Evolutionary conservation across 2,113 vertebrate species (phyloP).

Genomic region (Megaptera novaeangliae): DNA sequence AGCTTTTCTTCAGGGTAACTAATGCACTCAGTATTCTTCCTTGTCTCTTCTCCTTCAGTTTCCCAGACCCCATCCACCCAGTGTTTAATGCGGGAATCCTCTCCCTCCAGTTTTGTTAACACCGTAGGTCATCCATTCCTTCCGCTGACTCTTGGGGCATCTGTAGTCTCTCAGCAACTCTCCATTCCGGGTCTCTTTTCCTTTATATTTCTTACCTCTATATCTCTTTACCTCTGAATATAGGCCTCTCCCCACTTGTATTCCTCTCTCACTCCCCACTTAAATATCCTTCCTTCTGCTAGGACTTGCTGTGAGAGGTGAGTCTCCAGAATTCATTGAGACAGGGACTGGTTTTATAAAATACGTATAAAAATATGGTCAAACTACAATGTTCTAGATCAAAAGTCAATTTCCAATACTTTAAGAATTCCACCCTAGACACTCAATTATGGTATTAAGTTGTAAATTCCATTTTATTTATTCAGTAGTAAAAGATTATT

Average conservation of each 20-base stretch:
- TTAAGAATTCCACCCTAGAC: background rate
- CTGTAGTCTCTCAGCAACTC: background rate
- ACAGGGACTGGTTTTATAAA: background rate
- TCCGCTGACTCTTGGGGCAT: background rate
- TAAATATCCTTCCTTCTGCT: background rate
- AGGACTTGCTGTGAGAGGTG: background rate
- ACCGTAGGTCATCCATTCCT: background rate
- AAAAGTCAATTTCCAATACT: background rate
- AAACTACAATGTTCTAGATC: background rate
- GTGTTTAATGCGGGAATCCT: background rate
- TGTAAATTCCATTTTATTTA: background rate
- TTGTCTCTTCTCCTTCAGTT: background rate
- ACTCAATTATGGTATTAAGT: background rate
- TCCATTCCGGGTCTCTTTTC: background rate
- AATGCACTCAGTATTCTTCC: rapidly evolving
- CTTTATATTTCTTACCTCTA: background rate
- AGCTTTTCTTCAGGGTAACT: background rate
- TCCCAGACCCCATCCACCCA: background rate
- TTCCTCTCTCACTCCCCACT: background rate
- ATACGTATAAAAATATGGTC: background rate
- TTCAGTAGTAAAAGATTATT: background rate
- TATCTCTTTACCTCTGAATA: background rate
- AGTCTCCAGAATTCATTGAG: background rate
- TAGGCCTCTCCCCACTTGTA: background rate
- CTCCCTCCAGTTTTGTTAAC: background rate